Percentiles rank a stretch among this genome's conserved stretches.
Evolutionary conservation across 2,797 vertebrate genomes (phyloP).

Genomic region (Varecia variegata): DNA sequence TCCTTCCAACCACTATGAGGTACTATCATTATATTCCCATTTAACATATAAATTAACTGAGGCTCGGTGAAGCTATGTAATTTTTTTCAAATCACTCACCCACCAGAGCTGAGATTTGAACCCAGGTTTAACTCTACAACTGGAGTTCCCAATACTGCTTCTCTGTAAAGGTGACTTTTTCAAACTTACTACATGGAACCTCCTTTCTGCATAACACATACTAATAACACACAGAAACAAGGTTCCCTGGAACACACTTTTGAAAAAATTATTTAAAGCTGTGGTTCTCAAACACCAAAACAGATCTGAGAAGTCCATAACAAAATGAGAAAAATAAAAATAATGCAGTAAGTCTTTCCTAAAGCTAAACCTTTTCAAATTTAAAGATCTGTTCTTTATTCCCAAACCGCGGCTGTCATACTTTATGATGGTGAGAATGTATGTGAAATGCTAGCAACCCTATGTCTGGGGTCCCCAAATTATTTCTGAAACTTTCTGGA

Average conservation of each 20-base stretch:
- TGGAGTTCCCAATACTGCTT: background rate
- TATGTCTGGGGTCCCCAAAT: background rate
- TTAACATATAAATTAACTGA: background rate
- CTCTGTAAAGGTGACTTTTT: background rate
- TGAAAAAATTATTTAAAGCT: constrained; percentile 1
- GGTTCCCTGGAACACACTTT: background rate
- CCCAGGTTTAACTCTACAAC: background rate
- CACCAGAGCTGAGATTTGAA: background rate
- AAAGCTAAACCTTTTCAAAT: constrained; percentile 16
- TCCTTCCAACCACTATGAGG: background rate
- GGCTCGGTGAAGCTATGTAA: background rate
- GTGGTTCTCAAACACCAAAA: background rate
- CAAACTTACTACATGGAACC: background rate
- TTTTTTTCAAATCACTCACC: background rate
- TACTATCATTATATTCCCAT: background rate
- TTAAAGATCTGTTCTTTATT: background rate
- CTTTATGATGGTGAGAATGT: background rate
- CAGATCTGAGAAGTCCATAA: background rate
- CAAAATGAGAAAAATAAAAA: background rate
- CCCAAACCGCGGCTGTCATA: background rate
- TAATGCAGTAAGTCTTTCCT: background rate
- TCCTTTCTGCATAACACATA: background rate
- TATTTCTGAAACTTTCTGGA: background rate
- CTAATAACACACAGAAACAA: background rate
- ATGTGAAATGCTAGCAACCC: background rate